phyloP scores from a whole-genome alignment of 1,140 invertebrate genomes.

The Apis cerana region DNA sequence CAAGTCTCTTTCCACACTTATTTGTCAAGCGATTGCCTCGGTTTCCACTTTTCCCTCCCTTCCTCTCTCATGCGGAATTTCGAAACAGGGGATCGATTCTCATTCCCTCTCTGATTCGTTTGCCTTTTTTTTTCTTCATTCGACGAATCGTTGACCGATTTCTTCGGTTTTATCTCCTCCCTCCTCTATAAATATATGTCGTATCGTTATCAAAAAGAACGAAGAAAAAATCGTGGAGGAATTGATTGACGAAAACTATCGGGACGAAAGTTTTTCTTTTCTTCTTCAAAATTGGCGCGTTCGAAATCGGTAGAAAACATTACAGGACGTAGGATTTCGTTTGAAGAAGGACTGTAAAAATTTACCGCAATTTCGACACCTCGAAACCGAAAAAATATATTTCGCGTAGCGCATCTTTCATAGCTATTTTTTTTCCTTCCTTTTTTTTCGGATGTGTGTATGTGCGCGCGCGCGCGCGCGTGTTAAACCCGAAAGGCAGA shows the following conservation, averaged over 20 bases:
- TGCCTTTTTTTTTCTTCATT: too few relatives aligned
- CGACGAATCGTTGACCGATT: neutral
- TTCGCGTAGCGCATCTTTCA: neutral
- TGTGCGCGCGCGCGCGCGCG: too few relatives aligned
- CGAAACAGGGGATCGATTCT: neutral
- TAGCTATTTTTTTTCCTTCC: neutral
- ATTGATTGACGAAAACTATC: neutral
- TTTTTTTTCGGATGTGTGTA: neutral
- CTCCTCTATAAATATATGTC: neutral
- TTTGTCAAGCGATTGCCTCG: constrained; percentile 41
- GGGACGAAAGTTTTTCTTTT: neutral
- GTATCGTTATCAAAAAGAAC: neutral
- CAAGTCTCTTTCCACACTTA: constrained; percentile 58
- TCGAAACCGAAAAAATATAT: neutral
- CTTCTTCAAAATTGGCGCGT: neutral
- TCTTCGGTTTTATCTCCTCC: neutral
- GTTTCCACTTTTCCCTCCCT: neutral
- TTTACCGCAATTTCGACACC: neutral
- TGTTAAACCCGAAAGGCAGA: neutral
- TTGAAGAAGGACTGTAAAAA: neutral
- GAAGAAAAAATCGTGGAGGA: too few relatives aligned
- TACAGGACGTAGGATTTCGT: too few relatives aligned
- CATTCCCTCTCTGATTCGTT: too few relatives aligned
- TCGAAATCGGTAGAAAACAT: too few relatives aligned
- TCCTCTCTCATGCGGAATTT: neutral